Evolutionary conservation across 2,888 invertebrate species (phyloP), one percentile per base, ranked within the genome.

Genomic region (Panzeria rudis): DNA sequence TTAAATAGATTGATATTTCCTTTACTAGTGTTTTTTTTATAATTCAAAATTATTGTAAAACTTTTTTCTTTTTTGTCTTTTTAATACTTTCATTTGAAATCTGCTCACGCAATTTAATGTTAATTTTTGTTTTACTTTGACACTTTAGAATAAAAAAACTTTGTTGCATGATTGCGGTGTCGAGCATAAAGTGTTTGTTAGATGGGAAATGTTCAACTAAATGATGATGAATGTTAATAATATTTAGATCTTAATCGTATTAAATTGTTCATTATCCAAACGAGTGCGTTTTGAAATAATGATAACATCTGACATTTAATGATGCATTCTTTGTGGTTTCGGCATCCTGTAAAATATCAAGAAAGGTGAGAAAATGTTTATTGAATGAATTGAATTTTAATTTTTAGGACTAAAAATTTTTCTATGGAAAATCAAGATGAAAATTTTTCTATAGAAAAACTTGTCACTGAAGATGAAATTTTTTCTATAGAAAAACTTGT

Each of bases 1-100:
- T 56, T 50, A 62, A 77, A 76, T 41, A 82, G 69, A 84, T 83
- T 83, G 73, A 83, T 73, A 61, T 83, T 78, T 79, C 79, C 71
- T 80, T 81, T 80, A 54, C 15, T 68, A 20, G 6, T 25, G 17
- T 20, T 13, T n/a, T 59, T 50, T 47, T 50, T 68, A 25, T 47
- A 47, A 15, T 73, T 35, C 0, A 20, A 71, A 50, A 61, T n/a
- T 32, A 23, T 29, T 59, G 8, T 50, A 69, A n/a, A 68, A 44
- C 15, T 25, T 50, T 50, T 38, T 15, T 29, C 5, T 29, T 8
- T 50, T 35, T 52, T 52, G 11, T 61, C 17, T 41, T 52, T n/a
- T 75, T 75, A 62, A 62, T 69, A 66, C 75, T 81, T 76, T 80
- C 52, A n/a, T 80, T 81, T 76, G 23, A 20, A 68, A 47, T 81